A percentile compares a stretch with the other conserved stretches of the same genome.
Evolutionary conservation across 2,797 vertebrate genomes (phyloP).

Genomic region (Cyprinella venusta): DNA sequence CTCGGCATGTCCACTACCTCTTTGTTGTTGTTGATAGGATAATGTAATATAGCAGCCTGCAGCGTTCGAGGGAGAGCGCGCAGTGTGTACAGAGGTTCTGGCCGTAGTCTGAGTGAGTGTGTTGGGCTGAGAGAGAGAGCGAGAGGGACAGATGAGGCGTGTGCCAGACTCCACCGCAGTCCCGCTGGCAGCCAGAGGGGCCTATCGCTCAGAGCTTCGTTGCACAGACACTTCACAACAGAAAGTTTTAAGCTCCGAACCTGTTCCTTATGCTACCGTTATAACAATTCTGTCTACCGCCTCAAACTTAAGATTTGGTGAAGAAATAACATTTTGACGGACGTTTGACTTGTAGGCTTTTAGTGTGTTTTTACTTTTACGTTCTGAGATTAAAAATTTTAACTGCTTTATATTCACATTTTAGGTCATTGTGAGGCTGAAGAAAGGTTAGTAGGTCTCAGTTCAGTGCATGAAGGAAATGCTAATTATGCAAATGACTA

Average conservation of each 20-base stretch:
- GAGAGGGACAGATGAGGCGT: slow-evolving; percentile 40
- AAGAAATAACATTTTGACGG: not conserved
- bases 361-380: not conserved
- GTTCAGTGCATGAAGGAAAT: slow-evolving; percentile 1
- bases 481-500: slow-evolving; percentile 1
- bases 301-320: not conserved
- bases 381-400: no score
- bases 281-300: not conserved
- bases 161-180: slow-evolving; percentile 51
- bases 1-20: slow-evolving; percentile 16
- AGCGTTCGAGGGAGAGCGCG: slow-evolving; percentile 14
- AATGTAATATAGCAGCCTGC: slow-evolving; percentile 35
- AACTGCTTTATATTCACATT: no score
- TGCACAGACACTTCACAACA: slow-evolving; percentile 2
- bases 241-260: not conserved
- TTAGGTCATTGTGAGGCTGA: not conserved
- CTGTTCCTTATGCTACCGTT: not conserved
- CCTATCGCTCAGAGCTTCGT: slow-evolving; percentile 33
- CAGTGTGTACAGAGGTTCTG: slow-evolving; percentile 31
- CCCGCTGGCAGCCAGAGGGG: slow-evolving; percentile 48
- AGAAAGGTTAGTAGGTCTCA: not conserved
- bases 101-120: slow-evolving; percentile 29
- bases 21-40: slow-evolving; percentile 40
- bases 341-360: not conserved
- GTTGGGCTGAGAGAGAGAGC: slow-evolving; percentile 31